Percentiles rank a stretch among this genome's conserved stretches.
phyloP scores from a whole-genome alignment of 30 jellyfish, hydroid and myxozoan genomes.

The Clytia hemisphaerica region DNA sequence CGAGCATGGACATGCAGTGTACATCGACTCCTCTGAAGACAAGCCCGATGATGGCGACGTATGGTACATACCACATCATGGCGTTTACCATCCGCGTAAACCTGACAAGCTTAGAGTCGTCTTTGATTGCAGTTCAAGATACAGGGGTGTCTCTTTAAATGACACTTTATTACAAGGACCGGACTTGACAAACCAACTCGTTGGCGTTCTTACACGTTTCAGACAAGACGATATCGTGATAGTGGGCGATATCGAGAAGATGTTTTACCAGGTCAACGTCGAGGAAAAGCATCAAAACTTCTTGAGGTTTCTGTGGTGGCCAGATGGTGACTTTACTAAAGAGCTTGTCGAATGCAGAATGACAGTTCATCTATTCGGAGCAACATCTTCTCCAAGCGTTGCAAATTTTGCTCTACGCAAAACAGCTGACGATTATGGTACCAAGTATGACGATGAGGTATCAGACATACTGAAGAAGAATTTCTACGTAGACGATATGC shows the following conservation, averaged over 20 bases:
- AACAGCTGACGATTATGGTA: constrained; percentile 36
- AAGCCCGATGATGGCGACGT: no score
- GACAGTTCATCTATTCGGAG: constrained; percentile 40
- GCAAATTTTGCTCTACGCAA: constrained; percentile 25
- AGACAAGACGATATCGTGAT: constrained; percentile 21
- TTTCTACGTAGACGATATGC: no score
- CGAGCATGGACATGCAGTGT: no score
- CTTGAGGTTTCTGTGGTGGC: constrained; percentile 43
- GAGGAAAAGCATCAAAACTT: constrained; percentile 17
- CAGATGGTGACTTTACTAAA: constrained; percentile 25
- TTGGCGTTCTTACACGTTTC: constrained; percentile 33
- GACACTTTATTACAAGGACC: constrained; percentile 36
- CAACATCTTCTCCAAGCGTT: constrained; percentile 30
- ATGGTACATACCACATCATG: no score
- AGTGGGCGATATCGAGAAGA: constrained; percentile 29
- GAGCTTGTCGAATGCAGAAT: constrained; percentile 19
- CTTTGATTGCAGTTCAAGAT: no score
- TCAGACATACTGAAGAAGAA: constrained; percentile 24
- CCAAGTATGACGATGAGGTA: constrained; percentile 5
- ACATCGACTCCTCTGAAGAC: no score
- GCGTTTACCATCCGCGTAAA: no score
- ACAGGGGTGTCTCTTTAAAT: no score
- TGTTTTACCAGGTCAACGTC: constrained; percentile 36
- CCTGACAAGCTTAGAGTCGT: no score
- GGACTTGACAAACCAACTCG: constrained; percentile 21